Percentiles rank a stretch among this genome's conserved stretches.
These are phyloP conservation scores for Heptranchias perlo DNA, from an alignment of 2,113 vertebrate genomes.

Conservation along the genomic window DNA sequence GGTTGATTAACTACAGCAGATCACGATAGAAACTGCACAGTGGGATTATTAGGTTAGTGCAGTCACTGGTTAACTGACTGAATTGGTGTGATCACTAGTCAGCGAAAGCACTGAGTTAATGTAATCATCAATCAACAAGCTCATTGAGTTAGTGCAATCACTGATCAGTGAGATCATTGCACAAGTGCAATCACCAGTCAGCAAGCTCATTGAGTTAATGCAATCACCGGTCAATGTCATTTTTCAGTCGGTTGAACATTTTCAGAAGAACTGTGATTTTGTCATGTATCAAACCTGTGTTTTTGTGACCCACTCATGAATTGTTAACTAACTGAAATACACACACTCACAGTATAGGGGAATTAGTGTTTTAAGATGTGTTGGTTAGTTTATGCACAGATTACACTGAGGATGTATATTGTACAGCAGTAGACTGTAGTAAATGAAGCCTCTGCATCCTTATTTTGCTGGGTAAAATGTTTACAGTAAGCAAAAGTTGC, in stretches of 20 bases:
- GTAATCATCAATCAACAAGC: neutral
- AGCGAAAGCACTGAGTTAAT: conserved; percentile 11
- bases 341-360: too few relatives aligned
- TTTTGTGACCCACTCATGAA: neutral
- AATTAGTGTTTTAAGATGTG: neutral
- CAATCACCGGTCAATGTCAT: neutral
- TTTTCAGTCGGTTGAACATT: neutral
- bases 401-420: neutral
- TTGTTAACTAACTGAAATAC: neutral
- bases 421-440: neutral
- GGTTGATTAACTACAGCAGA: neutral
- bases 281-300: neutral
- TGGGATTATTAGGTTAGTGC: neutral
- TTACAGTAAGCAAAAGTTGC: neutral
- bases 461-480: neutral
- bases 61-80: neutral
- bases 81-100: neutral
- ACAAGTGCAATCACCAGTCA: neutral
- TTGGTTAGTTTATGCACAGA: neutral
- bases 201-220: neutral
- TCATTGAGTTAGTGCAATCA: conserved; percentile 4
- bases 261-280: neutral
- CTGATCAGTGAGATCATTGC: neutral
- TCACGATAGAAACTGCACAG: neutral
- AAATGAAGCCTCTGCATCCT: neutral